These are phyloP conservation scores for Drosophila demipolita DNA, from an alignment of 2,888 invertebrate genomes.

Conservation along the genomic window DNA sequence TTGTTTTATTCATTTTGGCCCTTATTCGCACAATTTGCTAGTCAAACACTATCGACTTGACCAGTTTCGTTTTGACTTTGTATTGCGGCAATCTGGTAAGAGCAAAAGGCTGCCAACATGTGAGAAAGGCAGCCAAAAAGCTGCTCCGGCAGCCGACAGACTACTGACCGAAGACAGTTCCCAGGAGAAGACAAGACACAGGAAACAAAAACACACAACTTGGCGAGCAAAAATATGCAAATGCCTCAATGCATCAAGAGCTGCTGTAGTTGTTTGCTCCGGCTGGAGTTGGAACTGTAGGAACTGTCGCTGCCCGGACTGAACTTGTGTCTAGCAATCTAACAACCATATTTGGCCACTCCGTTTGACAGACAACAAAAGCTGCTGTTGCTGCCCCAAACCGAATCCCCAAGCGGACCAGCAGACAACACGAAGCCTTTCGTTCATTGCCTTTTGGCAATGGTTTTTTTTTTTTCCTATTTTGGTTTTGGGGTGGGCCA, in stretches of 20 bases:
- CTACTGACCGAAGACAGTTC: slow-evolving; percentile 72
- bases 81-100: slow-evolving; percentile 49
- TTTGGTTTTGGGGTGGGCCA: slow-evolving; percentile 1
- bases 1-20: background rate
- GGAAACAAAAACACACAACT: slow-evolving; percentile 56
- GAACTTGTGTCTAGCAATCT: slow-evolving; percentile 59
- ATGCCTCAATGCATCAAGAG: slow-evolving; percentile 33
- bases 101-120: slow-evolving; percentile 49
- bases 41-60: background rate
- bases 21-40: background rate
- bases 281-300: slow-evolving; percentile 8
- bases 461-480: background rate
- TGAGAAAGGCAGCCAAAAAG: slow-evolving; percentile 8
- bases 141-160: slow-evolving; percentile 38
- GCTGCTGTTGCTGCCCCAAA: slow-evolving; percentile 31
- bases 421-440: slow-evolving; percentile 38
- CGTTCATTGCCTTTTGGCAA: slow-evolving; percentile 28
- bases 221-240: slow-evolving; percentile 62
- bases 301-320: slow-evolving; percentile 9
- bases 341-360: slow-evolving; percentile 81
- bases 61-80: slow-evolving; percentile 43
- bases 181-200: slow-evolving; percentile 66
- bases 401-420: slow-evolving; percentile 37
- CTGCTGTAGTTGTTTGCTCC: slow-evolving; percentile 6
- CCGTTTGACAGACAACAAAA: slow-evolving; percentile 76